Evolutionary conservation across 2,888 invertebrate species (phyloP).

Genomic region (Heliconius cydno): DNA sequence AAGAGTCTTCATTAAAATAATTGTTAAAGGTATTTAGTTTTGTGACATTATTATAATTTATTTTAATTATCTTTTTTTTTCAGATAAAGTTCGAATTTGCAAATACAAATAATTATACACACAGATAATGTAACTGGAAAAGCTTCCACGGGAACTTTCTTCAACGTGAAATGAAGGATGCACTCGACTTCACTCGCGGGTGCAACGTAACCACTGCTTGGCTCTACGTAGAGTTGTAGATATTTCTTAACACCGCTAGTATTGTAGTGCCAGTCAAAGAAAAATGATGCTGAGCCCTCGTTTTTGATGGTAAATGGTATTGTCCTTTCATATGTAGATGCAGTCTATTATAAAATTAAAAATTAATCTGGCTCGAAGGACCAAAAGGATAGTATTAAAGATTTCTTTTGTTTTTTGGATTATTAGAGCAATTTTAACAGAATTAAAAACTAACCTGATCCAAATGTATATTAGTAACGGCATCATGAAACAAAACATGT

Average conservation of each 20-base stretch:
- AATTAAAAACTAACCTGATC: conserved; percentile 64
- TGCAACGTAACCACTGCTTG: conserved; percentile 66
- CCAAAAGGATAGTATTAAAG: too few species aligned
- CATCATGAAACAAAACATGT: conserved; percentile 66
- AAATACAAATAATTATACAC: conserved; percentile 41
- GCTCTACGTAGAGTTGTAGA: conserved; percentile 67
- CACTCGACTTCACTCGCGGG: conserved; percentile 68
- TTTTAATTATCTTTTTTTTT: background rate
- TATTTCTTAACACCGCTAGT: conserved; percentile 67
- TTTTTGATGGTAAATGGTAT: conserved; percentile 72
- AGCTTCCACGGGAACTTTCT: conserved; percentile 69
- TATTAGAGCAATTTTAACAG: background rate
- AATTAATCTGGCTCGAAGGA: background rate
- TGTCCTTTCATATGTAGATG: conserved; percentile 73
- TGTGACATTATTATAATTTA: background rate
- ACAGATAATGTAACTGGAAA: conserved; percentile 71
- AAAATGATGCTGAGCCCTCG: conserved; percentile 75
- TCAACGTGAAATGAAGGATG: conserved; percentile 65
- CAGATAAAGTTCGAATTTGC: too few species aligned
- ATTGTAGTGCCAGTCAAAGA: conserved; percentile 72
- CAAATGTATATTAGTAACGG: conserved; percentile 71
- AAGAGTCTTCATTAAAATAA: background rate
- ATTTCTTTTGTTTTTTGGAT: background rate
- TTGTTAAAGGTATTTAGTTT: background rate
- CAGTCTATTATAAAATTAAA: conserved; percentile 61